Evolutionary conservation across 2,113 vertebrate genomes (phyloP), one percentile per base, ranked within the genome.

Genomic region (Hypomesus transpacificus): DNA sequence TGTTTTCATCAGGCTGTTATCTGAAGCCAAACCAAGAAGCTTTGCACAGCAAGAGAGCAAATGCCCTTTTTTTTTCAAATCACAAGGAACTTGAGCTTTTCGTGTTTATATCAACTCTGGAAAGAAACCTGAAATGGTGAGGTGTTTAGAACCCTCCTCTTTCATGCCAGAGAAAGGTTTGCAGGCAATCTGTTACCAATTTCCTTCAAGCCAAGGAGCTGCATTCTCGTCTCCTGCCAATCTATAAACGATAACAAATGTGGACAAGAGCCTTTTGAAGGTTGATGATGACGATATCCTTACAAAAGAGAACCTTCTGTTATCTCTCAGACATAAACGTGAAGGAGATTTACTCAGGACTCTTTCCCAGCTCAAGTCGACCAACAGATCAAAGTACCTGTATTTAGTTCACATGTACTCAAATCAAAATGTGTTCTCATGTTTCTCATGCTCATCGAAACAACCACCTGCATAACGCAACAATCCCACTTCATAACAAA

Each of bases 221-320:
- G 87, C 84, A 84, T 86, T 89, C 89, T 82, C 85, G 81, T 88
- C 91, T 89, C 86, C 89, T 79, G 95, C 93, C 93, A 94, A 94
- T 92, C 94, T 93, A 93, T 96, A 94, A 95, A 93, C 91, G 94
- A 95, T 94, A 93, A 91, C 92, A 94, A 94, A 94, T 92, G 91
- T 89, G 88, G 69, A 91, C 90, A 7, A 79, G 85, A 87, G 81
- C 74, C 81, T 91, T 95, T 95, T 95, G 92, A 96, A 95, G 92
- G 88, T 83, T 46, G 39, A 78, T 69, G 68, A 91, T 91, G 91
- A 91, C 87, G 91, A 91, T 91, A 92, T 91, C 93, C 91, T 90
- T 89, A 90, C 90, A 91, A 89, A 91, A 91, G 87, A 88, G 86
- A 88, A 88, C 88, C 89, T 86, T 91, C 86, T 82, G 79, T 91